Conservation (phyloP, 2,113 vertebrate genomes). For the Heptranchias perlo region DNA sequence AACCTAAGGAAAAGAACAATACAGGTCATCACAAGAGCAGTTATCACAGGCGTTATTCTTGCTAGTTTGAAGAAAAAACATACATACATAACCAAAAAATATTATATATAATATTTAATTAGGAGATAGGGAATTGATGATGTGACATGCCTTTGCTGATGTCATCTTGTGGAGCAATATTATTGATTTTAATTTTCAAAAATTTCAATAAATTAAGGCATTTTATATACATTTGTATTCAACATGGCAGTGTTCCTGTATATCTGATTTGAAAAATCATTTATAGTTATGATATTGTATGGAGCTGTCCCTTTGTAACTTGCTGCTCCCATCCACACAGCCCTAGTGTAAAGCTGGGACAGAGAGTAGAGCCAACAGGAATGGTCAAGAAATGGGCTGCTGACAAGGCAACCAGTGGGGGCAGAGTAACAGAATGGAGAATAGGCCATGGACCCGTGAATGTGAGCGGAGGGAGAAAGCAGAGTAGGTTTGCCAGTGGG, state of each 20-base stretch:
- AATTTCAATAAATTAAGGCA: too few species aligned
- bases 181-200: background rate
- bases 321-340: background rate
- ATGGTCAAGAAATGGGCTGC: background rate
- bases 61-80: too few species aligned
- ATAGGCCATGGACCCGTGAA: background rate
- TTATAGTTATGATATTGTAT: background rate
- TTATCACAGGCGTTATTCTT: background rate
- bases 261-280: background rate
- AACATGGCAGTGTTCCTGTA: background rate
- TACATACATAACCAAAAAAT: too few species aligned
- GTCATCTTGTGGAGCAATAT: background rate
- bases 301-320: background rate
- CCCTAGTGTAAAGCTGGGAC: background rate
- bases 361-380: background rate
- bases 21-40: background rate
- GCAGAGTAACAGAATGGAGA: background rate
- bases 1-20: constrained; percentile 43
- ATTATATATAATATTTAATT: background rate
- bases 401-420: background rate
- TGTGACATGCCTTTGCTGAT: background rate
- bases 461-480: too few species aligned
- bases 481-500: too few species aligned
- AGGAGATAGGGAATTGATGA: background rate
- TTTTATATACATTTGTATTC: background rate